These are phyloP conservation scores for Sus scrofa DNA, from an alignment of 2,113 vertebrate species.

Conservation along the genomic window DNA sequence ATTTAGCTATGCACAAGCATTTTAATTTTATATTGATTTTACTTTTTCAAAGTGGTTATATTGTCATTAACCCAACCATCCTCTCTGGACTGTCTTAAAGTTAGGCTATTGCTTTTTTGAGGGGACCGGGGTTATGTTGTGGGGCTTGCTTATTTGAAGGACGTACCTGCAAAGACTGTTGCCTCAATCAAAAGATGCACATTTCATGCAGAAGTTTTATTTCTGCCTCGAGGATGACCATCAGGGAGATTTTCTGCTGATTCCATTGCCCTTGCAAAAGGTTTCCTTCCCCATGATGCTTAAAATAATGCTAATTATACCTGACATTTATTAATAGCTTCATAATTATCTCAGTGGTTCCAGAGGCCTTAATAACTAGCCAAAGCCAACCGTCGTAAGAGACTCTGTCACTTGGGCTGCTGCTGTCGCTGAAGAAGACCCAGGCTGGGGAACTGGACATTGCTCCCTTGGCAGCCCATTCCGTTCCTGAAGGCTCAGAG, in stretches of 20 bases:
- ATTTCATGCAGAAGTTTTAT: background rate
- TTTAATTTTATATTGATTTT: background rate
- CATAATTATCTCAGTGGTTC: background rate
- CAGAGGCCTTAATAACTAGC: background rate
- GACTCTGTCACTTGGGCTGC: background rate
- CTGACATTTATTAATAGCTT: background rate
- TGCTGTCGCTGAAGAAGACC: no score
- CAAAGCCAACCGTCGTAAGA: accelerated
- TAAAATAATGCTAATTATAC: background rate
- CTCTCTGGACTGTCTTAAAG: background rate
- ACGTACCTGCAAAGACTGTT: background rate
- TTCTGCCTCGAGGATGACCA: background rate
- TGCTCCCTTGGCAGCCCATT: background rate
- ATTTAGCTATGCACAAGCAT: background rate
- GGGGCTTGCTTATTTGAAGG: background rate
- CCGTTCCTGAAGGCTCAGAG: background rate
- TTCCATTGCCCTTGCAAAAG: background rate
- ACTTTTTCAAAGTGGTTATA: background rate
- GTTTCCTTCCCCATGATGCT: background rate
- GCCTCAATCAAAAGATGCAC: background rate
- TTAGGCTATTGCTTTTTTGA: background rate
- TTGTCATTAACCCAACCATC: background rate
- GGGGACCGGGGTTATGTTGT: accelerated
- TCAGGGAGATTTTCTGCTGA: background rate
- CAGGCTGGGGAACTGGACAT: no score